Percentiles rank a stretch among this genome's conserved stretches.
These are phyloP conservation scores for Silurus asotus DNA, from an alignment of 2,113 vertebrate genomes.

Conservation along the genomic window DNA sequence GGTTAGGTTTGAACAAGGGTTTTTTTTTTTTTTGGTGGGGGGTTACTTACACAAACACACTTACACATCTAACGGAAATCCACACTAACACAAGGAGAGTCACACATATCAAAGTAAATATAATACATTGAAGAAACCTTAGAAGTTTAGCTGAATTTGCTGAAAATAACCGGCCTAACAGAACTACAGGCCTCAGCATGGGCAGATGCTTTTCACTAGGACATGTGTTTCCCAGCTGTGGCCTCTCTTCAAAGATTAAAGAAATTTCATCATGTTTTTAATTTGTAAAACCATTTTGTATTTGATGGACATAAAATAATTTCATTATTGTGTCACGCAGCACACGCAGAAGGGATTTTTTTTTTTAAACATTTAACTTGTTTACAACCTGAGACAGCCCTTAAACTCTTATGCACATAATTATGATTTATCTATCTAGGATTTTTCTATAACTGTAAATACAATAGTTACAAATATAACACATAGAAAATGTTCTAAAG, in stretches of 20 bases:
- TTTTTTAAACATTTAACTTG: neutral
- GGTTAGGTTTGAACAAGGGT: slow-evolving; percentile 54
- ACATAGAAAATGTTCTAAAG: neutral
- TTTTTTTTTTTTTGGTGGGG: neutral
- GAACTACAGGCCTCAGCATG: neutral
- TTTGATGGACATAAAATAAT: slow-evolving; percentile 10
- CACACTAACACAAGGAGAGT: slow-evolving; percentile 21
- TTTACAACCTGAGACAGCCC: neutral
- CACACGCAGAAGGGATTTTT: neutral
- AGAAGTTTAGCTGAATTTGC: slow-evolving; percentile 9
- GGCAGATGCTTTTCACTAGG: slow-evolving; percentile 3
- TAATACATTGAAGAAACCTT: neutral
- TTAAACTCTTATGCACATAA: neutral
- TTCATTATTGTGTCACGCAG: neutral
- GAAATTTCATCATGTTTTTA: slow-evolving; percentile 47
- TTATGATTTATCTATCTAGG: neutral
- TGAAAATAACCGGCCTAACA: slow-evolving; percentile 4
- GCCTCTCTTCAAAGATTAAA: slow-evolving; percentile 24
- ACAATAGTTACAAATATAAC: neutral
- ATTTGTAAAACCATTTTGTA: slow-evolving; percentile 39
- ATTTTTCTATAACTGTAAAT: neutral
- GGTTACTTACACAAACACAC: slow-evolving; percentile 26
- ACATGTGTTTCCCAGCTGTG: slow-evolving; percentile 62
- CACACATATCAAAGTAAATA: slow-evolving; percentile 24
- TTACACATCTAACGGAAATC: slow-evolving; percentile 35